A percentile compares a stretch with the other conserved stretches of the same genome.
Conservation (phyloP, 2,113 vertebrate species). For the Coregonus clupeaformis region DNA sequence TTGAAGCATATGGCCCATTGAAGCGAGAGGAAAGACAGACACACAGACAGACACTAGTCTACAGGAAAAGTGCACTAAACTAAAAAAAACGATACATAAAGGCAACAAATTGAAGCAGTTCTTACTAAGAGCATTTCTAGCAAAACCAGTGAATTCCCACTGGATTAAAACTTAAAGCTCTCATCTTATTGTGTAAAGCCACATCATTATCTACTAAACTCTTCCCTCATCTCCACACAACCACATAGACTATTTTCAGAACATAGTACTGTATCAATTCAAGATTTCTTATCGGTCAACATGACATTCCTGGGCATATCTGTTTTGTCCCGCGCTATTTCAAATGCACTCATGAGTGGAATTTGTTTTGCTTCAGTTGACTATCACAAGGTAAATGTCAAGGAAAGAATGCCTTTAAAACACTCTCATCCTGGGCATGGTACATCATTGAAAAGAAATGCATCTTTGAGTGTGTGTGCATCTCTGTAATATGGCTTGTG, state of each 20-base stretch:
- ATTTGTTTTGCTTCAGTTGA: conserved; percentile 62
- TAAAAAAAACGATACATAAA: too few species aligned
- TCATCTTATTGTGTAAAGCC: conserved; percentile 35
- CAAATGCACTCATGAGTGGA: conserved; percentile 50
- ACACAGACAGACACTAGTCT: background rate
- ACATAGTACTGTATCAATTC: background rate
- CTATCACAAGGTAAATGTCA: conserved; percentile 55
- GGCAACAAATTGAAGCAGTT: too few species aligned
- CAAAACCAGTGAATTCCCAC: background rate
- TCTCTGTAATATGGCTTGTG: background rate
- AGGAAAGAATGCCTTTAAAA: conserved; percentile 30
- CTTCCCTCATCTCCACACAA: conserved; percentile 38
- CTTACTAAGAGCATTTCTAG: too few species aligned
- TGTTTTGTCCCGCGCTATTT: conserved; percentile 15
- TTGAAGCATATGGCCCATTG: background rate
- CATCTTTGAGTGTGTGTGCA: conserved; percentile 19
- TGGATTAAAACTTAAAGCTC: conserved; percentile 28
- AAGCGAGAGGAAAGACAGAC: background rate
- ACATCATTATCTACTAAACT: conserved; percentile 48
- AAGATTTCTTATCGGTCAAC: conserved; percentile 25
- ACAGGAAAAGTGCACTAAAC: too few species aligned
- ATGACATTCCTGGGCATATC: conserved; percentile 24
- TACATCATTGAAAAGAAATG: conserved; percentile 25
- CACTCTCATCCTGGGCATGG: conserved; percentile 15
- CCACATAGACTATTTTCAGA: background rate